A percentile compares a stretch with the other conserved stretches of the same genome.
These are phyloP conservation scores for Mongoloraphidia duomilia DNA, from an alignment of 2,888 invertebrate genomes.

Conservation along the genomic window DNA sequence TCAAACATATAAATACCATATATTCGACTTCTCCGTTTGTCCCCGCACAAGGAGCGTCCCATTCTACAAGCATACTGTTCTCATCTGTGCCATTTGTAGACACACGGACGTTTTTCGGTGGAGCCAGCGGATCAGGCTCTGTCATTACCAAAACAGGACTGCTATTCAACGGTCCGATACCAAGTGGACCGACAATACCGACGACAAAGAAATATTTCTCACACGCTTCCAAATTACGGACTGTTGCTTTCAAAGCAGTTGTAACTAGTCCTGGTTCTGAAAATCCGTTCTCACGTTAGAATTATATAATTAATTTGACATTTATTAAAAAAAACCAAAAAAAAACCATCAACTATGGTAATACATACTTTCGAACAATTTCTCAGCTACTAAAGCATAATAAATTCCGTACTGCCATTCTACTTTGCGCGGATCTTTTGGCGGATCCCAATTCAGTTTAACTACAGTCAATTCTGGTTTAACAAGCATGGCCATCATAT, in stretches of 20 bases:
- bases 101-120: conserved; percentile 51
- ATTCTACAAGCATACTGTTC: conserved; percentile 43
- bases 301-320: too few species aligned
- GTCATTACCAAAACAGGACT: conserved; percentile 40
- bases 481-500: conserved; percentile 33
- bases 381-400: conserved; percentile 44
- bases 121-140: conserved; percentile 46
- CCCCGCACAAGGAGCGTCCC: conserved; percentile 56
- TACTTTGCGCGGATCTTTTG: conserved; percentile 37
- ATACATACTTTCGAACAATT: conserved; percentile 42
- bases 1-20: conserved; percentile 21
- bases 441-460: conserved; percentile 50
- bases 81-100: conserved; percentile 24
- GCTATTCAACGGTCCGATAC: conserved; percentile 47
- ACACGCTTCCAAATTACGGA: conserved; percentile 54
- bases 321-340: conserved; percentile 1
- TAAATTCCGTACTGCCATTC: conserved; percentile 56
- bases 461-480: conserved; percentile 45
- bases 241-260: conserved; percentile 35
- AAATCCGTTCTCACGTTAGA: conserved; percentile 9
- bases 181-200: conserved; percentile 46
- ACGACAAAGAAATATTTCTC: conserved; percentile 59
- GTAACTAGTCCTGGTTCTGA: conserved; percentile 35
- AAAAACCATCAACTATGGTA: conserved; percentile 6
- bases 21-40: conserved; percentile 37